These are phyloP conservation scores for Lydus trimaculatus DNA, from an alignment of 2,888 invertebrate genomes.

Conservation along the genomic window DNA sequence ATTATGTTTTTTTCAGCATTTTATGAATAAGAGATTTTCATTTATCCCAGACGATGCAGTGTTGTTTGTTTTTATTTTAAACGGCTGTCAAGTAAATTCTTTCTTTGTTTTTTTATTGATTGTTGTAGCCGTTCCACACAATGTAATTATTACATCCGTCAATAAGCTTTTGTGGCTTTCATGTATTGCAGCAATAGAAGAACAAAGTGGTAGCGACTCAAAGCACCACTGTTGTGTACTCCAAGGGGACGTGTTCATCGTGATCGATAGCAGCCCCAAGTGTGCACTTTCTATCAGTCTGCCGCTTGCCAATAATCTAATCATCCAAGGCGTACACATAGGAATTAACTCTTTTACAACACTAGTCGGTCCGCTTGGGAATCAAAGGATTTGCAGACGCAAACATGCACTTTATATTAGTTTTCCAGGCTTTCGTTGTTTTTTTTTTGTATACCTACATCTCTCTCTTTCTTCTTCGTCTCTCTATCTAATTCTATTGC, in stretches of 20 bases:
- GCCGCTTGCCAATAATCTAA: constrained; percentile 50
- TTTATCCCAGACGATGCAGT: neutral
- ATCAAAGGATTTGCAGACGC: constrained; percentile 40
- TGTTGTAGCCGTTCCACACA: neutral
- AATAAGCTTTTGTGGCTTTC: constrained; percentile 11
- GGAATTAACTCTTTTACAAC: constrained; percentile 39
- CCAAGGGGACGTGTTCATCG: constrained; percentile 39
- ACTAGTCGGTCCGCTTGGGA: constrained; percentile 33
- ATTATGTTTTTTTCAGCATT: neutral
- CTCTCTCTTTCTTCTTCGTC: neutral
- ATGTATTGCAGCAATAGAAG: constrained; percentile 15
- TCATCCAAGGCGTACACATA: constrained; percentile 45
- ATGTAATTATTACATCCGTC: constrained; percentile 6
- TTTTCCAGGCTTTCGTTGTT: constrained; percentile 14
- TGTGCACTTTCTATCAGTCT: constrained; percentile 50
- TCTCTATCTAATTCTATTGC: neutral
- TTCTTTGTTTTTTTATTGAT: neutral
- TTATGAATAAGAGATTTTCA: neutral
- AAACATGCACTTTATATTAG: constrained; percentile 40
- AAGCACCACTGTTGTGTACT: constrained; percentile 9
- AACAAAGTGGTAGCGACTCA: constrained; percentile 26
- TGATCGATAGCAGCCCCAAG: constrained; percentile 49
- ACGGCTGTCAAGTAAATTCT: neutral
- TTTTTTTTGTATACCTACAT: constrained; percentile 11
- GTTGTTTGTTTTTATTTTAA: neutral